Evolutionary conservation across 2,797 vertebrate genomes (phyloP), one percentile per base, ranked within the genome.

Genomic region (Schizothorax lantsangensis): DNA sequence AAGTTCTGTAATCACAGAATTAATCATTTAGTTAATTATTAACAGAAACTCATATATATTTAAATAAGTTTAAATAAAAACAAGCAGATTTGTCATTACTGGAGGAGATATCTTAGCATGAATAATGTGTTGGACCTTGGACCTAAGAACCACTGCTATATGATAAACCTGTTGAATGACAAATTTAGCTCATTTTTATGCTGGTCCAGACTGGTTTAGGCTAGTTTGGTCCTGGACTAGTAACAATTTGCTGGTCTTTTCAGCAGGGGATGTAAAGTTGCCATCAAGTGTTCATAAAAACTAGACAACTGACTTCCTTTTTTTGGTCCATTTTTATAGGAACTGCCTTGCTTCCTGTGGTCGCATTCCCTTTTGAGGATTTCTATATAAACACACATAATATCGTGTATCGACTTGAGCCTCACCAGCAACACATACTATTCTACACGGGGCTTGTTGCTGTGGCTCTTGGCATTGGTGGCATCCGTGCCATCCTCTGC

Each of bases 291-390:
- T 43, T 9, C 7, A 26, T 43, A 36, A 43, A 40, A 43, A 45
- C 57, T 45, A 2, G 6, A 26, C 4, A 62, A 38, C 15, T 62
- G 77, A 57, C 17, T 64, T 79, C 21, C 12, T 43, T 7, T 64
- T 80, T 5, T 52, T 69, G 45, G 19, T 68, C 45, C 7, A 33
- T 66, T 52, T 47, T 69, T 52, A 8, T 78, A 98, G 98, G 98
- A 52, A 97, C 97, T 45, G 95, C 93, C 19, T 94, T 98, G 86
- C 89, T 99, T 78, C 97, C 98, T 0, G 93, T 96, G 69, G 96
- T 97, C 85, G 96, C 97, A 0, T 99, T 99, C 85, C 97, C 98
- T 6, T 97, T 97, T 38, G 97, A 97, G 89, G 97, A 97, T 86
- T 95, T 98, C 93, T 96, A 96, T 87, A 91, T 96, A 0, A 95